phyloP scores from a whole-genome alignment of 2,888 invertebrate species.

The Drepana falcataria region DNA sequence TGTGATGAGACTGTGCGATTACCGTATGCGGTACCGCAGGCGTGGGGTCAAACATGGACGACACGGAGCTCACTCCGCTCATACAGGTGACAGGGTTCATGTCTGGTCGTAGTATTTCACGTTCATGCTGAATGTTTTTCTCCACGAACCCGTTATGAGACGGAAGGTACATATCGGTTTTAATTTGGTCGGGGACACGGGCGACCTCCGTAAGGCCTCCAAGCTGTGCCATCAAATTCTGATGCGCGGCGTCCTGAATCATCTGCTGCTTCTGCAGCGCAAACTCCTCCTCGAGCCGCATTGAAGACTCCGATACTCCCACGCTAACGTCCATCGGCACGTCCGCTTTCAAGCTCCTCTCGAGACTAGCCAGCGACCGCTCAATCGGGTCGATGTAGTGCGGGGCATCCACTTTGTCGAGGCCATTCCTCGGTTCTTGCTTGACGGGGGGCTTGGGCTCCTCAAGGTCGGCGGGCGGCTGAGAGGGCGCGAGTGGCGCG shows the following conservation, averaged over 20 bases:
- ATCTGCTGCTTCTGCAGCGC: slow-evolving; percentile 59
- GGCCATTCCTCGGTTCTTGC: slow-evolving; percentile 60
- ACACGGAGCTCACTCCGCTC: slow-evolving; percentile 70
- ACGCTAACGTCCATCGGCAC: slow-evolving; percentile 76
- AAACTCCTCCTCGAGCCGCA: slow-evolving; percentile 70
- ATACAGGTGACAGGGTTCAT: slow-evolving; percentile 43
- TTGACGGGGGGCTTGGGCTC: slow-evolving; percentile 45
- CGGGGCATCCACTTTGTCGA: slow-evolving; percentile 63
- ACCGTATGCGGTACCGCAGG: slow-evolving; percentile 61
- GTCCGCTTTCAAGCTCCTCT: slow-evolving; percentile 80
- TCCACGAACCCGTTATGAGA: slow-evolving; percentile 68
- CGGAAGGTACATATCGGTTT: slow-evolving; percentile 57
- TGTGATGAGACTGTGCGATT: slow-evolving; percentile 54
- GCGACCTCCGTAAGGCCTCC: slow-evolving; percentile 61
- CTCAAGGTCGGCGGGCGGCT: slow-evolving; percentile 22
- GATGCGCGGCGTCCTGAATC: slow-evolving; percentile 58
- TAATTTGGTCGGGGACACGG: slow-evolving; percentile 58
- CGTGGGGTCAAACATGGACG: slow-evolving; percentile 83
- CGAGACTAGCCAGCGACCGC: slow-evolving; percentile 83
- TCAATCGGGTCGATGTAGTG: slow-evolving; percentile 83
- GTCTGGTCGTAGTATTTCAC: slow-evolving; percentile 50
- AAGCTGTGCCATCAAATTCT: slow-evolving; percentile 66
- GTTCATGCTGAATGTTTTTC: slow-evolving; percentile 51
- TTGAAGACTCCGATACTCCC: slow-evolving; percentile 65
- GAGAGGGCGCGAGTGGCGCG: slow-evolving; percentile 33